Evolutionary conservation across 2,797 vertebrate genomes (phyloP), one percentile per base, ranked within the genome.

Genomic region (Gymnocypris eckloni): DNA sequence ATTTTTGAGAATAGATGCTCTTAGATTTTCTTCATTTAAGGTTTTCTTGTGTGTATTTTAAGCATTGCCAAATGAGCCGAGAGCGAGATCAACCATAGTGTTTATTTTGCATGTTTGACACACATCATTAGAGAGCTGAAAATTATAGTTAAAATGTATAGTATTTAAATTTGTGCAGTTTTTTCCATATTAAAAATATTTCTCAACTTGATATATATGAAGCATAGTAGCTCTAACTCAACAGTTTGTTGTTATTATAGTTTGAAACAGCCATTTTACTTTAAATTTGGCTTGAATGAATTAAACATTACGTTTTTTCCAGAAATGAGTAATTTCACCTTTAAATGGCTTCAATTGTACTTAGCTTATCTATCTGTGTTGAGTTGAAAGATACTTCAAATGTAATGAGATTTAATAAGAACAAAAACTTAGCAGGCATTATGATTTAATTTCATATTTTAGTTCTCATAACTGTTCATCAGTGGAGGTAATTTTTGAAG

Each of bases 381-480:
- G 41, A 39, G 41, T 41, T 82, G n/a, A 18, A 69, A n/a, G 16
- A 25, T 10, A 73, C 33, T 59, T 15, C 39, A 54, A 50, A 43
- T 66, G 18, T 45, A 66, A 73, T 52, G 22, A 45, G 25, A 67
- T 79, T 83, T 73, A 78, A 50, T 78, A 50, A 82, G 50, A 82
- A 69, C 28, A 56, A 82, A 71, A 82, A 18, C 43, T 71, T 73
- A 50, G 25, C 41, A 64, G 69, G n/a, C 67, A 45, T 22, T 72
- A 28, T 45, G n/a, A 54, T 75, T 83, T 67, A 25, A 67, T 77
- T 83, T 66, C 4, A 9, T 41, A 25, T 50, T 82, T 75, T 45
- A 37, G 43, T 61, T 56, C 81, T 72, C 56, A 59, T 10, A 45
- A 43, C n/a, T 72, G 37, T 25, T 71, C 37, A 33, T 43, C 69